phyloP scores from a whole-genome alignment of 1,140 invertebrate species.

The Babylonia areolata region DNA sequence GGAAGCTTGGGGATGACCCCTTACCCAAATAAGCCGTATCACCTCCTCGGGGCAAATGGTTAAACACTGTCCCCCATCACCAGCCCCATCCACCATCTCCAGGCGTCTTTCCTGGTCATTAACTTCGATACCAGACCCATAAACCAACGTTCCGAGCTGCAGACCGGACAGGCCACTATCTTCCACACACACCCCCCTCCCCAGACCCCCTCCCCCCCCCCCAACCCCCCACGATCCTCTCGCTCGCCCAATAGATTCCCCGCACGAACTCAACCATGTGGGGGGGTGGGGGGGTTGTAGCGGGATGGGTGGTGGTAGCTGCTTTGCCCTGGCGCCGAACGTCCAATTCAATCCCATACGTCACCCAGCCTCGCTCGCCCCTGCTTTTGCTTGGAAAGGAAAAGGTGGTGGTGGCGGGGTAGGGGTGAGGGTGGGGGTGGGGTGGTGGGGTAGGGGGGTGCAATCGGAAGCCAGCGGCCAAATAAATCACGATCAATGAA shows the following conservation, averaged over 20 bases:
- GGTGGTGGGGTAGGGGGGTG: background rate
- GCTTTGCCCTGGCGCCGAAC: background rate
- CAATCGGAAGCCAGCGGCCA: background rate
- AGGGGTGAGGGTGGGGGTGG: no score
- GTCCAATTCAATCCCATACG: background rate
- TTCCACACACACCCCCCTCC: no score
- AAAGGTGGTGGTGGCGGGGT: no score
- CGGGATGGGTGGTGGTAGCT: background rate
- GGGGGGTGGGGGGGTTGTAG: no score
- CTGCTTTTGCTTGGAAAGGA: no score
- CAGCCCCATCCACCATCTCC: no score
- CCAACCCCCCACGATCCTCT: background rate
- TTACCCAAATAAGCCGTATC: no score
- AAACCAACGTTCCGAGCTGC: background rate
- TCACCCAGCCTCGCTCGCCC: background rate
- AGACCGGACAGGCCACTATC: background rate
- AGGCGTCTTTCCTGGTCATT: background rate
- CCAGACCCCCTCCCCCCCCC: no score
- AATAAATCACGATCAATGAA: constrained; percentile 19
- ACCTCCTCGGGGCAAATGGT: no score
- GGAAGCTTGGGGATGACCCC: no score
- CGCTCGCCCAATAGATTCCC: background rate
- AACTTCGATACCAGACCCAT: background rate
- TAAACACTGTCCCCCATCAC: no score
- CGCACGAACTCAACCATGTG: background rate